phyloP scores from a whole-genome alignment of 2,888 invertebrate genomes.

The Colletes collaris region DNA sequence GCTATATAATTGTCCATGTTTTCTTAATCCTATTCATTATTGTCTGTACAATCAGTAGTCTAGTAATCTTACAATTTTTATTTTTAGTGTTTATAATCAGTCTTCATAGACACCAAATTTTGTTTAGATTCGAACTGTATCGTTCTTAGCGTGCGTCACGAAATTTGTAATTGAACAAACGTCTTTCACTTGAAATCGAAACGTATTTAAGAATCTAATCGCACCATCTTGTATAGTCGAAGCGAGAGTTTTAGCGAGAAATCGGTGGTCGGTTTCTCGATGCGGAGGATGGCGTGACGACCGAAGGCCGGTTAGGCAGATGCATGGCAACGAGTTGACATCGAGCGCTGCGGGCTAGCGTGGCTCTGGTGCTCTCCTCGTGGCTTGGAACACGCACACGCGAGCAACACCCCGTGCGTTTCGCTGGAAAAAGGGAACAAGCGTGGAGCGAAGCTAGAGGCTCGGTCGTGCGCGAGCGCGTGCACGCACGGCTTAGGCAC shows the following conservation, averaged over 20 bases:
- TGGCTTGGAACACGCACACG: constrained; percentile 57
- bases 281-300: constrained; percentile 70
- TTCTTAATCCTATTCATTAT: too few species aligned
- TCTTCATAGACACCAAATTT: too few species aligned
- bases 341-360: constrained; percentile 74
- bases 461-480: constrained; percentile 64
- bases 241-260: not conserved
- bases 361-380: constrained; percentile 57
- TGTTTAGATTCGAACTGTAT: too few species aligned
- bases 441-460: constrained; percentile 43
- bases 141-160: too few species aligned
- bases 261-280: constrained; percentile 18
- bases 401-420: constrained; percentile 39
- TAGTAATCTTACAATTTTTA: too few species aligned
- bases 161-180: too few species aligned
- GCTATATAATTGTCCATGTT: too few species aligned
- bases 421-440: constrained; percentile 53
- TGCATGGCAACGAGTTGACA: constrained; percentile 76
- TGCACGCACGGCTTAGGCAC: constrained; percentile 62
- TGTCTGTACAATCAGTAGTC: too few species aligned
- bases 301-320: constrained; percentile 72
- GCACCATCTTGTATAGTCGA: too few species aligned
- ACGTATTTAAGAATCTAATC: too few species aligned
- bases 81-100: too few species aligned
- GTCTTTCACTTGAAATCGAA: too few species aligned